These are phyloP conservation scores for Drosophila sturtevanti DNA, from an alignment of 1,140 invertebrate genomes.

Conservation along the genomic window DNA sequence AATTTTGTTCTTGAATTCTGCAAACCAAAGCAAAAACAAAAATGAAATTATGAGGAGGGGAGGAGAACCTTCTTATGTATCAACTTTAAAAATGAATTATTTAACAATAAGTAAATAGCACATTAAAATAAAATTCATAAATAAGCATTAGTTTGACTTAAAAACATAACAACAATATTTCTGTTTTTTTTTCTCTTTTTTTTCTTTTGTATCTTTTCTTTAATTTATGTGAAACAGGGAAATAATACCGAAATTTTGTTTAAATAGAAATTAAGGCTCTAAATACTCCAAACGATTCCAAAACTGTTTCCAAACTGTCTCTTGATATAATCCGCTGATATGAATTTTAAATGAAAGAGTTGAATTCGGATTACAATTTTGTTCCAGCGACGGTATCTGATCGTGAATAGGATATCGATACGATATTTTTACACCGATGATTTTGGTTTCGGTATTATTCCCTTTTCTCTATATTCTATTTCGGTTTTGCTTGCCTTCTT, in stretches of 20 bases:
- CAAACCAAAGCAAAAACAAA: neutral
- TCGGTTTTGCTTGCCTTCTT: neutral
- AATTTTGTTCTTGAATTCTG: neutral
- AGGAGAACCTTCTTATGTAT: neutral
- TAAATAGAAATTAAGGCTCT: neutral
- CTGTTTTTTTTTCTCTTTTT: neutral
- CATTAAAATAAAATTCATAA: constrained; percentile 8
- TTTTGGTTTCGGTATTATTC: neutral
- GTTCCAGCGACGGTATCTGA: neutral
- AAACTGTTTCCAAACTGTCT: no score
- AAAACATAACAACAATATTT: constrained; percentile 69
- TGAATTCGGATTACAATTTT: neutral
- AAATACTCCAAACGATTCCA: no score
- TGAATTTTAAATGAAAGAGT: neutral
- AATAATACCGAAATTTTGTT: neutral
- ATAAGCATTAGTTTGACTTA: constrained; percentile 43
- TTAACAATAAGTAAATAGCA: neutral
- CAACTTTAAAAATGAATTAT: neutral
- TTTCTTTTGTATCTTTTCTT: constrained; percentile 16
- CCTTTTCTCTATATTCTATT: neutral
- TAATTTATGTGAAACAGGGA: neutral
- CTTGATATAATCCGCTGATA: no score
- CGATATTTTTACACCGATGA: no score
- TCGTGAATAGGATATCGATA: neutral
- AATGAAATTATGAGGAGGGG: neutral